These are phyloP conservation scores for Bombus waltoni DNA, from an alignment of 1,140 invertebrate species.

Conservation along the genomic window DNA sequence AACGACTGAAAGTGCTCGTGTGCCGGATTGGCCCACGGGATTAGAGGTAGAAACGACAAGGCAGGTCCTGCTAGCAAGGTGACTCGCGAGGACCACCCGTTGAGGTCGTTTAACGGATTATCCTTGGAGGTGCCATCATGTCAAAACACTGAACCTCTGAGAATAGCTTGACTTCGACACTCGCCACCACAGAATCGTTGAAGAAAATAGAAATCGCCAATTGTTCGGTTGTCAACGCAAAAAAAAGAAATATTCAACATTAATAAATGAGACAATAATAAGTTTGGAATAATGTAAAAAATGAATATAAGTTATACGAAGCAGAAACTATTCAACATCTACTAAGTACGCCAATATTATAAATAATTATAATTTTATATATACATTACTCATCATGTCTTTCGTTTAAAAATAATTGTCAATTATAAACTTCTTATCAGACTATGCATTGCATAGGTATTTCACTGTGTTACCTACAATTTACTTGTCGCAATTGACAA, in stretches of 20 bases:
- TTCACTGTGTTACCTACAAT: background rate
- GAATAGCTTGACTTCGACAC: constrained; percentile 74
- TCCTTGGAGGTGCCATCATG: constrained; percentile 77
- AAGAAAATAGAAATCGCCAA: background rate
- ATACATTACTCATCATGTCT: background rate
- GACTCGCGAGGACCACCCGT: constrained; percentile 74
- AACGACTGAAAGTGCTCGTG: constrained; percentile 37
- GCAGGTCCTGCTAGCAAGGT: constrained; percentile 57
- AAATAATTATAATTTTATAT: background rate
- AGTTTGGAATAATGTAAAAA: background rate
- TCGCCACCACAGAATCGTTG: background rate
- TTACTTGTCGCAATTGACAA: background rate
- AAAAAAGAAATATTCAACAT: background rate
- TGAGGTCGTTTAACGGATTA: constrained; percentile 79
- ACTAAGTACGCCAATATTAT: background rate
- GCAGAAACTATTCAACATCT: background rate
- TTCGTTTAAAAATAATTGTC: background rate
- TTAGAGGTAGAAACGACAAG: constrained; percentile 66
- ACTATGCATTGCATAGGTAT: background rate
- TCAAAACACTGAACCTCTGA: constrained; percentile 76
- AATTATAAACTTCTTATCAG: background rate
- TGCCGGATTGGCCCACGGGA: constrained; percentile 63
- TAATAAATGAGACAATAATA: background rate
- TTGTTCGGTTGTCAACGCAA: background rate
- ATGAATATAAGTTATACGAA: background rate